Conservation (phyloP, 1,140 invertebrate genomes). For the Drosophila pruinosa region DNA sequence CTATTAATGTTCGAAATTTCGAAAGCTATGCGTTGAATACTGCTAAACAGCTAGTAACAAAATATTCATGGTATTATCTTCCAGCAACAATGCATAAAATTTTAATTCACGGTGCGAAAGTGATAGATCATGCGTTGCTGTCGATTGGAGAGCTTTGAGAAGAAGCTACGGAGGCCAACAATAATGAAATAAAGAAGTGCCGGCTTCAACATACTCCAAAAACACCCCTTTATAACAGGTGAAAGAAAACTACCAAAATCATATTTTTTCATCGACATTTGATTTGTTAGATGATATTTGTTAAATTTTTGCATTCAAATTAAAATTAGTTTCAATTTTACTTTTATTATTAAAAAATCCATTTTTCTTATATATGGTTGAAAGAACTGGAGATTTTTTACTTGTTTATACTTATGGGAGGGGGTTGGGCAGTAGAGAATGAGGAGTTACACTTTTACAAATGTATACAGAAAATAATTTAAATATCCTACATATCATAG, state of each 20-base stretch:
- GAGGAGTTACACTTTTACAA: too few relatives aligned
- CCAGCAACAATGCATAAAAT: not conserved
- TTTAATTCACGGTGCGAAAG: not conserved
- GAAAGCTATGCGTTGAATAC: not conserved
- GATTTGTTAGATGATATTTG: not conserved
- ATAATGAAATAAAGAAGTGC: slow-evolving; percentile 23
- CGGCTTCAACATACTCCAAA: too few relatives aligned
- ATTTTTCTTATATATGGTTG: too few relatives aligned
- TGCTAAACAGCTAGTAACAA: not conserved
- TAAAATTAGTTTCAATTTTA: not conserved
- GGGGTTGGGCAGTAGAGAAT: too few relatives aligned
- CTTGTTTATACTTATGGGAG: too few relatives aligned
- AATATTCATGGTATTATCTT: slow-evolving; percentile 4
- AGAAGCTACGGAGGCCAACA: too few relatives aligned
- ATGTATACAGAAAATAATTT: too few relatives aligned
- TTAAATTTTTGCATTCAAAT: too few relatives aligned
- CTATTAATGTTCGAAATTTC: not conserved
- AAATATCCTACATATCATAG: not conserved
- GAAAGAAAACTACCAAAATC: too few relatives aligned
- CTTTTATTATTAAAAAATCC: not conserved
- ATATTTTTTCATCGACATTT: not conserved
- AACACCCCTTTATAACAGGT: slow-evolving; percentile 1
- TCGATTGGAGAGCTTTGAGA: too few relatives aligned
- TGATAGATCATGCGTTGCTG: slow-evolving; percentile 3
- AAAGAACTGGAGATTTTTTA: too few relatives aligned